Evolutionary conservation across 2,797 vertebrate genomes (phyloP), one percentile per base, ranked within the genome.

Genomic region (Rhynchonycteris naso): DNA sequence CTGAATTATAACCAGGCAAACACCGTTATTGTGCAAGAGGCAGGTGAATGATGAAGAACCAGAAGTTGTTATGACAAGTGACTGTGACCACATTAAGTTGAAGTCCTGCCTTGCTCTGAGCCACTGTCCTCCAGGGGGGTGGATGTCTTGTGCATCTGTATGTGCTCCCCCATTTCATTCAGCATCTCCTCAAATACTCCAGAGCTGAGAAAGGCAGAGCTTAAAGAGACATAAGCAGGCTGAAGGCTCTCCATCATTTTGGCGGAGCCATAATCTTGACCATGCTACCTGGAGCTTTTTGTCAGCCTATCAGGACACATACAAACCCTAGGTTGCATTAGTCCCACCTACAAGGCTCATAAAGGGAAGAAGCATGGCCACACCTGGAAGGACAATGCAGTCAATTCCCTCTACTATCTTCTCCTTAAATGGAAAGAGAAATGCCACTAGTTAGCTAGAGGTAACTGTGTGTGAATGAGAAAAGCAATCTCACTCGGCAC

Each of bases 81-180:
- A 12, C 75, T 7, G 5, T 1, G 18, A 47, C 59, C 15, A 2
- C 1, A 0, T 22, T 30, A 5, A 7, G 12, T 26, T 7, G 14
- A 7, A 2, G 47, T 28, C 38, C 14, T 35, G 61, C 54, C 75
- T 58, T 7, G 54, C 63, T 63, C 86, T 66, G 65, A 54, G 59
- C 59, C 56, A 19, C 21, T 1, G 1, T 5, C 33, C 18, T 5
- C 4, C 33, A 4, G 18, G 58, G 24, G 14, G 33, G 65, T 4
- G 19, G 15, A 0, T 0, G 4, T 19, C 35, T 14, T 12, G 26
- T 35, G 13, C 19, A 28, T 28, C 33, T n/a, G 33, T 1, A 0
- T 6, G 14, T 9, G 24, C 13, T 2, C 47, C 50, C 50, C 11
- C 7, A 8, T 28, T 14, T 1, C 56, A 7, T 22, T 21, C 22